Conservation (phyloP, 2,888 invertebrate species). For the Drosophila siamana region DNA sequence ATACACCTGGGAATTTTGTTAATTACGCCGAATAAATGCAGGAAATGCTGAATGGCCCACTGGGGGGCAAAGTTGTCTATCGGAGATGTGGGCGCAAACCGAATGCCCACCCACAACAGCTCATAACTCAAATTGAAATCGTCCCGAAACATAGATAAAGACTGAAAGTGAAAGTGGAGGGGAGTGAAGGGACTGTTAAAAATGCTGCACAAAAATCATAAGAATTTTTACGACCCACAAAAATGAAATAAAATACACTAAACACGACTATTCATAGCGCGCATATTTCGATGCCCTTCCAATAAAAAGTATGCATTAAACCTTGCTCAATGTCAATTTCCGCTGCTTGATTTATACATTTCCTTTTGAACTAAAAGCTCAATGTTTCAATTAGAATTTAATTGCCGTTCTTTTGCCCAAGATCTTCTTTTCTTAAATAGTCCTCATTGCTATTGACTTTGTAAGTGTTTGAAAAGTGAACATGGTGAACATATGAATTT, state of each 20-base stretch:
- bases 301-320: not conserved
- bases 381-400: not conserved
- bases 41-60: constrained; percentile 53
- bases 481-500: no score
- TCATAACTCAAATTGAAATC: constrained; percentile 48
- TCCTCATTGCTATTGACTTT: no score
- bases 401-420: not conserved
- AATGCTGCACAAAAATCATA: constrained; percentile 10
- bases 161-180: not conserved
- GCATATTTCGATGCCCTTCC: not conserved
- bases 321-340: constrained; percentile 1
- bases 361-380: not conserved
- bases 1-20: constrained; percentile 78
- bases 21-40: constrained; percentile 77
- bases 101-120: constrained; percentile 1
- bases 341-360: not conserved
- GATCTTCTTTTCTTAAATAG: no score
- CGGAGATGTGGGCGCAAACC: not conserved
- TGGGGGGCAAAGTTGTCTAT: constrained; percentile 23
- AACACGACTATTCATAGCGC: not conserved
- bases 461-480: no score
- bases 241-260: not conserved
- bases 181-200: not conserved
- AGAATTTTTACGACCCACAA: constrained; percentile 11
- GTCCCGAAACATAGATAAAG: not conserved